These are phyloP conservation scores for Ifrita kowaldi DNA, from an alignment of 2,113 vertebrate species.

Conservation along the genomic window DNA sequence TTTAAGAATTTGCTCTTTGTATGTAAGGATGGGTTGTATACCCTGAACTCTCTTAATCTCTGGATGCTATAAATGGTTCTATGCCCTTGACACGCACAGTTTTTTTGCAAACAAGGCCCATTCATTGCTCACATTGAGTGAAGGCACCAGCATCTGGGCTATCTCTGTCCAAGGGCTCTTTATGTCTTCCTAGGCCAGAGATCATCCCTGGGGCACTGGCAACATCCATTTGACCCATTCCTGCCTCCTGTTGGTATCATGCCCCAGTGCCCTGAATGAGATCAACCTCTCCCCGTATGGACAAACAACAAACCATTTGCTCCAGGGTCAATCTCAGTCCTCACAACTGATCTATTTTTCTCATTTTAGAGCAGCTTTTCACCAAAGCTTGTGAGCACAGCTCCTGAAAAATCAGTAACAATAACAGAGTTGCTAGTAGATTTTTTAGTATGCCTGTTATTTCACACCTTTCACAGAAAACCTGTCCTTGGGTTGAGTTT, in stretches of 20 bases:
- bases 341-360: not conserved
- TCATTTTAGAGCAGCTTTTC: not conserved
- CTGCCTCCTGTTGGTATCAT: not conserved
- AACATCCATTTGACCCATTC: not conserved
- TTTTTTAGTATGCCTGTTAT: not conserved
- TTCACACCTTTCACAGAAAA: not conserved
- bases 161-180: not conserved
- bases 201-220: not conserved
- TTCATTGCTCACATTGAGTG: not conserved
- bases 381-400: not conserved
- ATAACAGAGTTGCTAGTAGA: not conserved
- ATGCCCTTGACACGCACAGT: not conserved
- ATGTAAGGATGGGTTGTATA: not conserved
- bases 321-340: not conserved
- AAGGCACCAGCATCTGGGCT: not conserved
- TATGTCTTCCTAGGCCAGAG: not conserved
- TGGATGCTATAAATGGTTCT: not conserved
- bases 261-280: not conserved
- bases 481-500: accelerated
- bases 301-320: not conserved
- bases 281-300: not conserved
- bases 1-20: slow-evolving; percentile 15
- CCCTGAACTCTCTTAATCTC: slow-evolving; percentile 5
- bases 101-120: not conserved
- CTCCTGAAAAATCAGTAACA: not conserved